phyloP scores from a whole-genome alignment of 2,888 invertebrate species.

The Leucophenga maculata region DNA sequence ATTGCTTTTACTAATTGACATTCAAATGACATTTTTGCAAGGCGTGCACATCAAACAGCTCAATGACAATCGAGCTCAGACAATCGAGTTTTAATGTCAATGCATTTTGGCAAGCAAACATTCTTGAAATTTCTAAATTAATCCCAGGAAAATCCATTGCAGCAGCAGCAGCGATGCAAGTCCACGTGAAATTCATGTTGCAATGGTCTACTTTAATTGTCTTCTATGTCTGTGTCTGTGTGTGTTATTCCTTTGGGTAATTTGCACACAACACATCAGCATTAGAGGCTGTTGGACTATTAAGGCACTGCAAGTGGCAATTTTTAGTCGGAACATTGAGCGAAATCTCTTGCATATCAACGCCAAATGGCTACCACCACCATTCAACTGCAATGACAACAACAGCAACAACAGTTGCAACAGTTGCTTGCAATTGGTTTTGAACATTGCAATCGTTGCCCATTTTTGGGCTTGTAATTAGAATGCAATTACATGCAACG shows the following conservation, averaged over 20 bases:
- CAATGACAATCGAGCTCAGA: not conserved
- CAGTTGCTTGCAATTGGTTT: not conserved
- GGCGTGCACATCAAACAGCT: not conserved
- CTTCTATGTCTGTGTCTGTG: slow-evolving; percentile 5
- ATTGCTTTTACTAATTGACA: slow-evolving; percentile 29
- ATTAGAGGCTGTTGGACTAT: too few species aligned
- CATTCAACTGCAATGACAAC: too few species aligned
- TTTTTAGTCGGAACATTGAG: too few species aligned
- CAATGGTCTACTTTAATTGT: slow-evolving; percentile 24
- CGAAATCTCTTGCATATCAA: slow-evolving; percentile 11
- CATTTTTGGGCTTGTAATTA: slow-evolving; percentile 36
- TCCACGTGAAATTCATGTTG: not conserved
- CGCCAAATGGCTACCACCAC: not conserved
- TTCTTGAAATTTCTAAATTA: too few species aligned
- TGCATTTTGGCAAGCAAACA: not conserved
- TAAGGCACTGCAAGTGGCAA: too few species aligned
- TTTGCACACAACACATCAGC: not conserved
- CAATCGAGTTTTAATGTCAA: not conserved
- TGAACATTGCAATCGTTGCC: slow-evolving; percentile 9
- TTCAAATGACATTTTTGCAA: slow-evolving; percentile 10
- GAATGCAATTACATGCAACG: slow-evolving; percentile 30
- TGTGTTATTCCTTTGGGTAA: slow-evolving; percentile 17
- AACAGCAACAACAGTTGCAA: not conserved
- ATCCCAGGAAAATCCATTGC: too few species aligned
- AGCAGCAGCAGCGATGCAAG: too few species aligned